Evolutionary conservation across 2,113 vertebrate genomes (phyloP).

Genomic region (Etheostoma spectabile): DNA sequence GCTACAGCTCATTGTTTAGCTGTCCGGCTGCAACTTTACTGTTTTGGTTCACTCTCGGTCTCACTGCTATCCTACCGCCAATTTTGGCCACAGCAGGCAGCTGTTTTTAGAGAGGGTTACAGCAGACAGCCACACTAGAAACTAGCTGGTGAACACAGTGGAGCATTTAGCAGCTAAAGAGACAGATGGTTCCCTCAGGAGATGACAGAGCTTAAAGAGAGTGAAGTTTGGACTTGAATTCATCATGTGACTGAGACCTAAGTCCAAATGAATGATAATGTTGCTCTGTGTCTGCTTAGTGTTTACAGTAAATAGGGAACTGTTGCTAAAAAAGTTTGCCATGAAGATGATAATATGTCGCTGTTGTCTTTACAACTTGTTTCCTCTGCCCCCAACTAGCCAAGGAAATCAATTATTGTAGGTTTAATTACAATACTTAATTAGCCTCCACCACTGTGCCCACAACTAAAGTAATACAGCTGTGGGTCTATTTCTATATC

Average conservation of each 20-base stretch:
- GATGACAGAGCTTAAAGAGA: not conserved
- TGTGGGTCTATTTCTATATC: conserved; percentile 18
- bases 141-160: not conserved
- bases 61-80: not conserved
- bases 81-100: not conserved
- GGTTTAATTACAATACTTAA: not conserved
- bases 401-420: not conserved
- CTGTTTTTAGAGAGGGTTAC: not conserved
- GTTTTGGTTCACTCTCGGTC: not conserved
- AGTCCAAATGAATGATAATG: not conserved
- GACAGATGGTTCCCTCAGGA: not conserved
- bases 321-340: not conserved
- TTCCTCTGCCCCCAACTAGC: not conserved
- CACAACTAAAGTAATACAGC: conserved; percentile 28
- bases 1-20: too few species aligned
- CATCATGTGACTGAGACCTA: not conserved
- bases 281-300: not conserved
- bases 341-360: not conserved
- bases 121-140: not conserved
- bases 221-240: not conserved
- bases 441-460: not conserved
- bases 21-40: not conserved
- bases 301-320: not conserved
- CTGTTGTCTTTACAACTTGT: not conserved
- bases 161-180: not conserved